phyloP scores from a whole-genome alignment of 2,797 vertebrate species.

The Cetoscarus ocellatus region DNA sequence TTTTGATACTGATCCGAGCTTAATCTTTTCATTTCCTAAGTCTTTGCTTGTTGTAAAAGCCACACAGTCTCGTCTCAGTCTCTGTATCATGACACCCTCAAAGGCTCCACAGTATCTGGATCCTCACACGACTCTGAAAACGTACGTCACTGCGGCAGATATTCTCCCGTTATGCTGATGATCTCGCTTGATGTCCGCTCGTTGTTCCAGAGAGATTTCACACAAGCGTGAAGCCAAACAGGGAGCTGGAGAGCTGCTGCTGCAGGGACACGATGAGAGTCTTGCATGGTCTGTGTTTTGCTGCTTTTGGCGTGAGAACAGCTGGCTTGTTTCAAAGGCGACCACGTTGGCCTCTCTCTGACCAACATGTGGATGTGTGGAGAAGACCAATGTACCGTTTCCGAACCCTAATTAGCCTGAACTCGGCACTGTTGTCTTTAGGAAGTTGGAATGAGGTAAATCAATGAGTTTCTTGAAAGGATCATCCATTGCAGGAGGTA shows the following conservation, averaged over 20 bases:
- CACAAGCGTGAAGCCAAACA: constrained; percentile 57
- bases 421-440: constrained; percentile 62
- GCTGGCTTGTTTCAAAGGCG: constrained; percentile 54
- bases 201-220: constrained; percentile 64
- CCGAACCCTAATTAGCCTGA: constrained; percentile 65
- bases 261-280: constrained; percentile 30
- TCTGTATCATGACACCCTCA: constrained; percentile 26
- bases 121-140: constrained; percentile 13
- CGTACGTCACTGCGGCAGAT: constrained; percentile 22
- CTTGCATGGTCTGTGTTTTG: constrained; percentile 20
- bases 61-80: constrained; percentile 31
- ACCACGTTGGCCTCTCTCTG: constrained; percentile 45
- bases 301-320: constrained; percentile 54
- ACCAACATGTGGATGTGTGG: constrained; percentile 66
- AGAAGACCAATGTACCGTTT: constrained; percentile 63
- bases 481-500: constrained; percentile 28
- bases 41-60: constrained; percentile 30
- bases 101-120: constrained; percentile 17
- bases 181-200: constrained; percentile 26
- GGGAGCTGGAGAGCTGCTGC: constrained; percentile 53
- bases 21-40: constrained; percentile 26
- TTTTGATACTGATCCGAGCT: constrained; percentile 16
- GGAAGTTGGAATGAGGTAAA: constrained; percentile 66
- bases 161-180: constrained; percentile 24
- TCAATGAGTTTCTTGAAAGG: constrained; percentile 25